Evolutionary conservation across 2,888 invertebrate genomes (phyloP), one percentile per base, ranked within the genome.

Genomic region (Phasia obesa): DNA sequence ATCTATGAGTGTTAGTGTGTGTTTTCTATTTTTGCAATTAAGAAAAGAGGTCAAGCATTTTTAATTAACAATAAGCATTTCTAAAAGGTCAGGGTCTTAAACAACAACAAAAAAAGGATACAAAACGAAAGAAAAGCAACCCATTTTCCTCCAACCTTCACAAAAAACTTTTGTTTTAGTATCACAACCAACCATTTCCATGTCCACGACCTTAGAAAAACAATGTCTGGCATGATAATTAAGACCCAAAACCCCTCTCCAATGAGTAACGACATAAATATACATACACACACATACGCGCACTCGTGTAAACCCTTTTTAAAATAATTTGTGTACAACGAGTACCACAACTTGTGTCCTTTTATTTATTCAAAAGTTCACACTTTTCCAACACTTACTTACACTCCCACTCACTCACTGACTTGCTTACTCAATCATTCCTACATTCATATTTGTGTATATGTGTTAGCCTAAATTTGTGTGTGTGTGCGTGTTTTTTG

Each of bases 51-150:
- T 75, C 75, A 69, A 57, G 35, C 49, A 51, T 74, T 69, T 80
- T 76, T 81, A 81, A 81, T 81, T 81, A 67, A 76, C 71, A 81
- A 49, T 55, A 35, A 62, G 17, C 70, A 77, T 60, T 57, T n/a
- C n/a, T 51, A 55, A 76, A 80, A 81, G 81, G 71, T 81, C 81
- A 81, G 81, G 81, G 81, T 76, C 81, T 67, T 76, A 55, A 31
- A 53, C 44, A 17, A n/a, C 27, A n/a, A 53, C 15, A 23, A 51
- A 23, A 23, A 51, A 44, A 38, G 1, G 5, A 42, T 5, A n/a
- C 15, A 15, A 0, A 42, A 42, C 0, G 5, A n/a, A n/a, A 42
- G n/a, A 42, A 42, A 42, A 42, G 42, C 38, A 13, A n/a, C 38
- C 38, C 13, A n/a, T 47, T 17, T 31, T 49, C 57, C 27, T 47